These are phyloP conservation scores for Limenitis camilla DNA, from an alignment of 2,888 invertebrate genomes.

Conservation along the genomic window DNA sequence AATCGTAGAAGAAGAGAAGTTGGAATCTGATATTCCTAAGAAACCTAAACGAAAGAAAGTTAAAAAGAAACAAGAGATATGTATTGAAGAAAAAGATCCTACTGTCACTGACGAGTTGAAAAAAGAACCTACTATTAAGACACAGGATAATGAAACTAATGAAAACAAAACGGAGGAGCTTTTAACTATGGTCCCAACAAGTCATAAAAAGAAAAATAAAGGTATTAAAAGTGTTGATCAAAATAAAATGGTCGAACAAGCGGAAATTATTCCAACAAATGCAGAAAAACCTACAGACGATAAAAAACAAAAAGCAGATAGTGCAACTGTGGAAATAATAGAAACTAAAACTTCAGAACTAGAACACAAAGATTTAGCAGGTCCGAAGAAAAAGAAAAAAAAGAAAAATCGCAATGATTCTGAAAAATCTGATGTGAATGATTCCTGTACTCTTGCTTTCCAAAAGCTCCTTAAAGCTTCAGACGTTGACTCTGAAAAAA, in stretches of 20 bases:
- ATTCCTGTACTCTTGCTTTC: conserved; percentile 49
- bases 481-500: conserved; percentile 12
- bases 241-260: too few relatives aligned
- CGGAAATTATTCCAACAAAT: too few relatives aligned
- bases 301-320: too few relatives aligned
- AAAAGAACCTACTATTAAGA: conserved; percentile 16
- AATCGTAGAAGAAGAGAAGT: conserved; percentile 3
- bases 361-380: conserved; percentile 31
- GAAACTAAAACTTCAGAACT: conserved; percentile 2
- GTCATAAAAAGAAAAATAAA: too few relatives aligned
- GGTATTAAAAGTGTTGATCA: too few relatives aligned
- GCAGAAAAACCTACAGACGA: too few relatives aligned
- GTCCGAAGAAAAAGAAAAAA: conserved; percentile 60
- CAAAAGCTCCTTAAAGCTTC: conserved; percentile 39
- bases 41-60: conserved; percentile 65
- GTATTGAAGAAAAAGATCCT: neutral
- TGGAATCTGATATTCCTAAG: conserved; percentile 40
- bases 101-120: neutral
- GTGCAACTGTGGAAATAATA: neutral
- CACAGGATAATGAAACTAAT: conserved; percentile 12
- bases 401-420: conserved; percentile 52
- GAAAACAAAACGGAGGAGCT: conserved; percentile 12
- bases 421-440: conserved; percentile 49
- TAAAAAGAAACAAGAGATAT: conserved; percentile 53
- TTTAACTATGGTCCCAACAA: too few relatives aligned